phyloP scores from a whole-genome alignment of 1,140 invertebrate genomes.

The Caerostris darwini region DNA sequence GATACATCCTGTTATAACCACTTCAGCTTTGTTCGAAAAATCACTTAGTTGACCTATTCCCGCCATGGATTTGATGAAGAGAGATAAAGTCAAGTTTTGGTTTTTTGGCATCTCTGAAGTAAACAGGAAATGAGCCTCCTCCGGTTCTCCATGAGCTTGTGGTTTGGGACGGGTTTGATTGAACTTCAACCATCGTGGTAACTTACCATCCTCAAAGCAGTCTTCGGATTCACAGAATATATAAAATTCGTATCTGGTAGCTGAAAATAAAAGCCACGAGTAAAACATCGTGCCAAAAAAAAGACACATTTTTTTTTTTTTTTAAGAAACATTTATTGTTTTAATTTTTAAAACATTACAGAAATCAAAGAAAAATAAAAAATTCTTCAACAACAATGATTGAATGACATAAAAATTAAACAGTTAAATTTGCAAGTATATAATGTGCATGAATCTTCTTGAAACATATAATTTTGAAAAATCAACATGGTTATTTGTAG shows the following conservation, averaged over 20 bases:
- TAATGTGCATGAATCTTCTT: no score
- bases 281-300: not conserved
- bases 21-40: not conserved
- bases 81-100: not conserved
- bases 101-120: not conserved
- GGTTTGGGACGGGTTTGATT: not conserved
- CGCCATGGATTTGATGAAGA: not conserved
- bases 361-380: not conserved
- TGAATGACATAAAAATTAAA: no score
- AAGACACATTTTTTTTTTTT: not conserved
- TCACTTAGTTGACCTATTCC: not conserved
- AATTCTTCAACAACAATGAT: not conserved
- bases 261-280: constrained; percentile 66
- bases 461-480: no score
- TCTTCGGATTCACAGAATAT: constrained; percentile 29
- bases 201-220: not conserved
- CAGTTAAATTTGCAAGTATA: no score
- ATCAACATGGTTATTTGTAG: no score
- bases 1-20: not conserved
- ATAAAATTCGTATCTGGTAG: constrained; percentile 37
- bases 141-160: not conserved
- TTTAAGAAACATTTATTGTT: not conserved
- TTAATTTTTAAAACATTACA: not conserved
- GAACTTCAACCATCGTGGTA: constrained; percentile 31
- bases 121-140: not conserved